These are phyloP conservation scores for Elaphurus davidianus DNA, from an alignment of 2,113 vertebrate species.

Conservation along the genomic window DNA sequence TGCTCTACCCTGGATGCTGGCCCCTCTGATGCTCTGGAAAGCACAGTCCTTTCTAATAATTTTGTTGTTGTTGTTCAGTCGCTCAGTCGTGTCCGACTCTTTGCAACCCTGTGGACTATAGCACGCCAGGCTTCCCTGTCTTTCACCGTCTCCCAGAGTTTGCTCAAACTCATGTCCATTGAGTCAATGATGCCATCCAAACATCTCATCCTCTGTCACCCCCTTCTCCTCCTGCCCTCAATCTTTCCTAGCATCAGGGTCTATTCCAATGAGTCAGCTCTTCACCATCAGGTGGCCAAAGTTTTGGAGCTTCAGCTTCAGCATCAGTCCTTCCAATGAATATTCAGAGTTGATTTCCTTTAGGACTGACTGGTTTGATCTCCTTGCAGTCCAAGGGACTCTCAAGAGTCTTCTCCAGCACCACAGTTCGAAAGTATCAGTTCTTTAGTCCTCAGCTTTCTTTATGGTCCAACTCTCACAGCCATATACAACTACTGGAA, in stretches of 20 bases:
- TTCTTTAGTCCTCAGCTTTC: not conserved
- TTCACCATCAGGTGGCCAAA: not conserved
- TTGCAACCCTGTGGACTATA: not conserved
- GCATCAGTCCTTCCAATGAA: not conserved
- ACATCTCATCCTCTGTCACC: not conserved
- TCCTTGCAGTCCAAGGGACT: not conserved
- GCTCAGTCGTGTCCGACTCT: not conserved
- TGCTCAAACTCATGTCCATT: not conserved
- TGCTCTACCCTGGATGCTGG: not conserved
- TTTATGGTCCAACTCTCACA: not conserved
- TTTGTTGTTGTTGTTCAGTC: not conserved
- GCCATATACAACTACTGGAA: not conserved
- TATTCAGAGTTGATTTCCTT: not conserved
- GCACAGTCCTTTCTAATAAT: not conserved
- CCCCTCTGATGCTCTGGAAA: not conserved
- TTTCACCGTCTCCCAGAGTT: not conserved
- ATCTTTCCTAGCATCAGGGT: not conserved
- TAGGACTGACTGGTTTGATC: not conserved
- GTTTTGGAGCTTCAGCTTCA: not conserved
- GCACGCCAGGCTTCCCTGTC: not conserved
- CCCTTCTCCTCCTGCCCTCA: not conserved
- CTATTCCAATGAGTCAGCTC: not conserved
- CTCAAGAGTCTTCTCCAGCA: not conserved
- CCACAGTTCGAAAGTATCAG: not conserved
- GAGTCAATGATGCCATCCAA: not conserved